Conservation (phyloP, 92 coral and sea anemone species). For the Montipora capitata region DNA sequence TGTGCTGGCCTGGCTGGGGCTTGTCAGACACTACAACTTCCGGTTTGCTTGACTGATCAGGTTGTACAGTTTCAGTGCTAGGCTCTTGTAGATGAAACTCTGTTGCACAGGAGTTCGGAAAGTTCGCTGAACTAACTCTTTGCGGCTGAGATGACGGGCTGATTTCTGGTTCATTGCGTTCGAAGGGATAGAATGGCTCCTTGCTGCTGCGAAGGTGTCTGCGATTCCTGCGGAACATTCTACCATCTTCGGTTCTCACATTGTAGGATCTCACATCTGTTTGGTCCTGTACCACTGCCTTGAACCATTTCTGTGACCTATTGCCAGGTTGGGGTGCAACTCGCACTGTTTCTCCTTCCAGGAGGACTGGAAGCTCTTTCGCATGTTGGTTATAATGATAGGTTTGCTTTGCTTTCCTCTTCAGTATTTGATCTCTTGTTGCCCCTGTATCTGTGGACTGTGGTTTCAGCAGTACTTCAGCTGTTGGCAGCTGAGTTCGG, state of each 20-base stretch:
- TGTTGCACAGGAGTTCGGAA: not conserved
- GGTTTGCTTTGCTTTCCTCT: not conserved
- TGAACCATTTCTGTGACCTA: not conserved
- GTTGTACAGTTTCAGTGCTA: no score
- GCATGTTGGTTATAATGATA: constrained; percentile 6
- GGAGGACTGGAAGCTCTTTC: not conserved
- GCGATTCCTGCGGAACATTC: constrained; percentile 30
- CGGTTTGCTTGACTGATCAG: no score
- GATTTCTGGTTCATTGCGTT: not conserved
- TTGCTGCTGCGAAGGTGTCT: constrained; percentile 9
- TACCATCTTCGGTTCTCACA: constrained; percentile 45
- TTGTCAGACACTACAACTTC: no score
- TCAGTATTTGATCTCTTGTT: not conserved
- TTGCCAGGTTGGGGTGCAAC: not conserved
- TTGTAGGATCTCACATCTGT: constrained; percentile 36
- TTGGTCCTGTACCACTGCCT: constrained; percentile 26
- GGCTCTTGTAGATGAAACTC: no score
- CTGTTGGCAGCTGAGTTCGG: constrained; percentile 8
- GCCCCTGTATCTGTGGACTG: not conserved
- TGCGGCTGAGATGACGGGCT: not conserved
- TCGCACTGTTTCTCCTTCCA: not conserved
- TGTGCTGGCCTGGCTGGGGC: no score
- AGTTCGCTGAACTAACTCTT: not conserved
- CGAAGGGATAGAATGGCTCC: not conserved
- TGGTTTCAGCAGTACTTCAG: not conserved